Evolutionary conservation across 2,888 invertebrate genomes (phyloP).

Genomic region (Eupithecia abbreviata): DNA sequence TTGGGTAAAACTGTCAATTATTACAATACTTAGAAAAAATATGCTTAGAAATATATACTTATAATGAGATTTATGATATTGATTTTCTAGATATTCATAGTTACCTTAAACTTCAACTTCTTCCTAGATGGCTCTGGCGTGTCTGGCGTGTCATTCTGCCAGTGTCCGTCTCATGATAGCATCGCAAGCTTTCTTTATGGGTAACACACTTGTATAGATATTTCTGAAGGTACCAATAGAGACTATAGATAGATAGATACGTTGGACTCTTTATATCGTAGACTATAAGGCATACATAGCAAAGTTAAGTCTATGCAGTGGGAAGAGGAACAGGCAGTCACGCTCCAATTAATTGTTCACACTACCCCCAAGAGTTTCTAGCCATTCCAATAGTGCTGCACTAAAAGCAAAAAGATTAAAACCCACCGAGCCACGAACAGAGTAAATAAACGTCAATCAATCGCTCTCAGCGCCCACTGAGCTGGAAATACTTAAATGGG

Average conservation of each 20-base stretch:
- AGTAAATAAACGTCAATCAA: conserved; percentile 52
- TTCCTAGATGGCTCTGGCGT: too few species aligned
- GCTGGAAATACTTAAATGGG: conserved; percentile 31
- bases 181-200: too few species aligned
- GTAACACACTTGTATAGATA: too few species aligned
- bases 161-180: too few species aligned
- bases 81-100: too few species aligned
- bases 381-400: neutral
- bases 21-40: too few species aligned
- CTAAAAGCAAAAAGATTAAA: conserved; percentile 20
- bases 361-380: neutral
- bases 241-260: too few species aligned
- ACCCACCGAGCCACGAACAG: conserved; percentile 35
- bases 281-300: neutral
- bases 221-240: too few species aligned
- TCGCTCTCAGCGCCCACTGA: conserved; percentile 34
- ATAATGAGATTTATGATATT: too few species aligned
- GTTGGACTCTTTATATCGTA: neutral
- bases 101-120: too few species aligned
- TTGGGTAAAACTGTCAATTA: neutral
- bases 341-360: neutral
- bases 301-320: neutral
- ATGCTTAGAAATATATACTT: too few species aligned
- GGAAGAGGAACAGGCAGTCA: neutral
- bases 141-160: too few species aligned